Conservation (phyloP, 2,888 invertebrate species). For the Drosophila phalerata region DNA sequence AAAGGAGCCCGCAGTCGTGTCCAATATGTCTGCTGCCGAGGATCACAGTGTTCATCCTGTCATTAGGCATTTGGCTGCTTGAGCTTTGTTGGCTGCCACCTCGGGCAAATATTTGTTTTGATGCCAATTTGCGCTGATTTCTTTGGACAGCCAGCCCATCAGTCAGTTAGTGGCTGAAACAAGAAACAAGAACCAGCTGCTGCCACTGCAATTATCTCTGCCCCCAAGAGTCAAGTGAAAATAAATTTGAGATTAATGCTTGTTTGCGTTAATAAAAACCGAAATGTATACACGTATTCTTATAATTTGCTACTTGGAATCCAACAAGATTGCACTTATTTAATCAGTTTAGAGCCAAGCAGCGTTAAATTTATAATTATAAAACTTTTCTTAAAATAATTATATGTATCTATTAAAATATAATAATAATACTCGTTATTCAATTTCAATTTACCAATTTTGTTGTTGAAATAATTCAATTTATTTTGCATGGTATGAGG, state of each 20-base stretch:
- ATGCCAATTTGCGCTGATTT: slow-evolving; percentile 78
- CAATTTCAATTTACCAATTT: background rate
- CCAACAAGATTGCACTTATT: background rate
- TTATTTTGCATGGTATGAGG: too few relatives aligned
- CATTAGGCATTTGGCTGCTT: slow-evolving; percentile 59
- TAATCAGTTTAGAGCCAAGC: slow-evolving; percentile 9
- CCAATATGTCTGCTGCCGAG: slow-evolving; percentile 44
- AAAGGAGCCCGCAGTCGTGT: slow-evolving; percentile 52
- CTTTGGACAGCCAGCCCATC: slow-evolving; percentile 69
- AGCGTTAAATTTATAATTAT: background rate
- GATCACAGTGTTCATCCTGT: slow-evolving; percentile 64
- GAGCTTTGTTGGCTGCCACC: slow-evolving; percentile 67
- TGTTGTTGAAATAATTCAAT: too few relatives aligned
- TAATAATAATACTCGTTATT: background rate
- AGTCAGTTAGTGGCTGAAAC: slow-evolving; percentile 28
- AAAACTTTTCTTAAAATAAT: slow-evolving; percentile 2
- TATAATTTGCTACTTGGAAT: slow-evolving; percentile 59
- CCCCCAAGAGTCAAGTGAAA: slow-evolving; percentile 56
- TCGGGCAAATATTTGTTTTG: slow-evolving; percentile 81
- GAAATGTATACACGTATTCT: slow-evolving; percentile 24
- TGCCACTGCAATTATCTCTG: slow-evolving; percentile 61
- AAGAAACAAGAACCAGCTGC: slow-evolving; percentile 37
- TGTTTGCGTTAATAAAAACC: slow-evolving; percentile 78
- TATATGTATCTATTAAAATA: background rate
- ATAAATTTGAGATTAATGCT: slow-evolving; percentile 74